A percentile compares a stretch with the other conserved stretches of the same genome.
These are phyloP conservation scores for Antigone vipio DNA, from an alignment of 2,113 vertebrate species.

Conservation along the genomic window DNA sequence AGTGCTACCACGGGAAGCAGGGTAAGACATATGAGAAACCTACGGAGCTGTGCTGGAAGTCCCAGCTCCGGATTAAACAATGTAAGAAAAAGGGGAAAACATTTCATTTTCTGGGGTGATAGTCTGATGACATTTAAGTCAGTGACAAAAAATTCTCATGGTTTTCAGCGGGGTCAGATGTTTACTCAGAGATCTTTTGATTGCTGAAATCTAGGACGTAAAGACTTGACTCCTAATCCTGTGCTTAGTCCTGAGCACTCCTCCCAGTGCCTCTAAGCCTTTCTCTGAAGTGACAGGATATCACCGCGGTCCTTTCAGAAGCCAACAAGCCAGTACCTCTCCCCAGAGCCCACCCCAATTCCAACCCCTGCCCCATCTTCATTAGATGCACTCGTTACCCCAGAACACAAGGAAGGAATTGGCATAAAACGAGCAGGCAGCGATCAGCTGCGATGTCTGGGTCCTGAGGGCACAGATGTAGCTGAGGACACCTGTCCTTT, in stretches of 20 bases:
- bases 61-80: neutral
- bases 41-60: neutral
- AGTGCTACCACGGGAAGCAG: neutral
- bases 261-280: neutral
- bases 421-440: neutral
- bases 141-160: neutral
- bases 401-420: neutral
- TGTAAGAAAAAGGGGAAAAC: neutral
- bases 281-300: neutral
- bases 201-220: neutral
- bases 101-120: neutral
- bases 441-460: neutral
- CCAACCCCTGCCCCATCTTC: neutral
- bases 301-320: rapidly evolving
- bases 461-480: constrained; percentile 1
- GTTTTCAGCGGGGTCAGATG: neutral
- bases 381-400: neutral
- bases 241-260: neutral
- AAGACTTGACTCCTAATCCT: neutral
- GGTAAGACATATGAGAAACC: neutral
- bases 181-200: neutral
- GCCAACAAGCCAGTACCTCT: neutral
- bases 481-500: constrained; percentile 20
- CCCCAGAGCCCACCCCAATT: neutral
- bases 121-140: neutral